phyloP scores from a whole-genome alignment of 2,888 invertebrate genomes.

The Trachelus tabidus region DNA sequence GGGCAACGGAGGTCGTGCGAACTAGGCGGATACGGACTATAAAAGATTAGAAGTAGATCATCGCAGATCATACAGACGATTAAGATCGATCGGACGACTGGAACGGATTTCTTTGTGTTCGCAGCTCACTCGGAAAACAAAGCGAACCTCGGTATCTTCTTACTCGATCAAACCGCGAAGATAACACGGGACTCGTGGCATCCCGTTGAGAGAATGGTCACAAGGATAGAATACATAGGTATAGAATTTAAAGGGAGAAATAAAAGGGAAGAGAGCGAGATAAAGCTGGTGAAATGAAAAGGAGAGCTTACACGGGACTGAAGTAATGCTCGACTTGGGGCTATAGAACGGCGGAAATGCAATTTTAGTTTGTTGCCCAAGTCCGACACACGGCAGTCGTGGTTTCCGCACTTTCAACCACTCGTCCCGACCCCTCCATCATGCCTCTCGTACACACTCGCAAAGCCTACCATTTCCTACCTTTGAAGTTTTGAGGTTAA shows the following conservation, averaged over 20 bases:
- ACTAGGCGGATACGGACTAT: neutral
- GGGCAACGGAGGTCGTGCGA: neutral
- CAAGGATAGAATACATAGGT: neutral
- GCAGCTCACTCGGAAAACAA: neutral
- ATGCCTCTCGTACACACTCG: neutral
- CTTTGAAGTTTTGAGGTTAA: constrained; percentile 9
- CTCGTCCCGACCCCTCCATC: neutral
- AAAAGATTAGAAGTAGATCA: neutral
- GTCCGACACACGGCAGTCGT: neutral
- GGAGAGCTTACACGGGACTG: neutral
- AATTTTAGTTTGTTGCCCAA: constrained; percentile 4
- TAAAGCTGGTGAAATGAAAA: neutral
- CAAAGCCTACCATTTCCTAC: neutral
- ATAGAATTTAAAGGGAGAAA: constrained; percentile 6
- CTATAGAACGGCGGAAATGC: constrained; percentile 4
- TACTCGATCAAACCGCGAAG: constrained; percentile 1
- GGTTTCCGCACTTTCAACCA: neutral
- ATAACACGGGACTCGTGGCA: neutral
- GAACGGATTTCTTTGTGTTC: neutral
- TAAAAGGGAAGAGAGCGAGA: neutral
- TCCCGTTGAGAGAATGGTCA: neutral
- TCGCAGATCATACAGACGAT: neutral
- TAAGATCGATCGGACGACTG: neutral
- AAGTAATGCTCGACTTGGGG: neutral
- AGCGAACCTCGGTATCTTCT: neutral